Conservation (phyloP, 2,888 invertebrate species). For the Lithosia quadra region DNA sequence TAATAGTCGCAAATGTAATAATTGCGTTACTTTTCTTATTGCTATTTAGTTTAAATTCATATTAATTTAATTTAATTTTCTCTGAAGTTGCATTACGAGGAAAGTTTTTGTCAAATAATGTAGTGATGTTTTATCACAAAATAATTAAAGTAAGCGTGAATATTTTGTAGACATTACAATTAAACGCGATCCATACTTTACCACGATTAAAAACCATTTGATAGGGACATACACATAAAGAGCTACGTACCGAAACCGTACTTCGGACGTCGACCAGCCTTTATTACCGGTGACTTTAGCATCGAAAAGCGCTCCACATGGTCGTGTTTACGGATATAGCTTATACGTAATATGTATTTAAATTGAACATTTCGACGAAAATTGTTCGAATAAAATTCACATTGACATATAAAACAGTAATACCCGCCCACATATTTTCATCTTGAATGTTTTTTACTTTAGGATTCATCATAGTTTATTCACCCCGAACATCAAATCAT, state of each 20-base stretch:
- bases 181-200: neutral
- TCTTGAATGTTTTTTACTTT: conserved; percentile 33
- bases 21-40: no score
- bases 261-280: neutral
- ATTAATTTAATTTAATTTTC: no score
- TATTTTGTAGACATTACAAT: neutral
- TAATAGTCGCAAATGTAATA: no score
- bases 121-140: neutral
- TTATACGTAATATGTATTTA: conserved; percentile 36
- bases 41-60: no score
- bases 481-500: conserved; percentile 24
- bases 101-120: neutral
- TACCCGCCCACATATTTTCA: conserved; percentile 39
- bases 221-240: conserved; percentile 7
- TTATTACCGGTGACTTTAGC: conserved; percentile 13
- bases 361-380: conserved; percentile 39
- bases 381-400: conserved; percentile 35
- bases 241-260: neutral
- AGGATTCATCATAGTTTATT: conserved; percentile 37
- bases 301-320: conserved; percentile 11
- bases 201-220: neutral
- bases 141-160: neutral
- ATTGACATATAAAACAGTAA: conserved; percentile 41
- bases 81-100: neutral
- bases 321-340: conserved; percentile 13